phyloP scores from a whole-genome alignment of 1,140 invertebrate species.

The Chymomyza costata region DNA sequence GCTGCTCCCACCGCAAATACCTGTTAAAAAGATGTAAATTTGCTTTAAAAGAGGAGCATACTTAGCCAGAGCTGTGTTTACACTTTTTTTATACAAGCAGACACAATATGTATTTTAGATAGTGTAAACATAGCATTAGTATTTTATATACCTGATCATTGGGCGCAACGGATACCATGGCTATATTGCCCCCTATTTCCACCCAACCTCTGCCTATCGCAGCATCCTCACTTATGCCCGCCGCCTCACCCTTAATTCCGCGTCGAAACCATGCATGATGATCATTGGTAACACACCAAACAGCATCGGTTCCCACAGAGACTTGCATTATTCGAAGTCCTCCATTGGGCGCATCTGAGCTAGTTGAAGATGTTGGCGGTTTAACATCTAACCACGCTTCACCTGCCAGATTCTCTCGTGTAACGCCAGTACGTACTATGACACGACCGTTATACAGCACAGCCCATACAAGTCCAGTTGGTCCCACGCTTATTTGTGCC shows the following conservation, averaged over 20 bases:
- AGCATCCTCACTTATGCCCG: slow-evolving; percentile 82
- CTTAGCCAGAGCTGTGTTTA: too few species aligned
- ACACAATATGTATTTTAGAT: too few species aligned
- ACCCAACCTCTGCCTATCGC: slow-evolving; percentile 87
- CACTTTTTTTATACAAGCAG: too few species aligned
- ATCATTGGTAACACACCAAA: slow-evolving; percentile 91
- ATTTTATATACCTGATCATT: slow-evolving; percentile 88
- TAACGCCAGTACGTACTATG: slow-evolving; percentile 86
- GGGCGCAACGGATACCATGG: slow-evolving; percentile 86
- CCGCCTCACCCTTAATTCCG: slow-evolving; percentile 84
- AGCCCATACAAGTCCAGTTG: slow-evolving; percentile 90
- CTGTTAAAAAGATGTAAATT: slow-evolving; percentile 24
- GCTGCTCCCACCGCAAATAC: slow-evolving; percentile 81
- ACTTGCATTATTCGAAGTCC: slow-evolving; percentile 84
- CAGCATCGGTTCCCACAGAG: slow-evolving; percentile 88
- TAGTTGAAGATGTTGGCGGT: slow-evolving; percentile 77
- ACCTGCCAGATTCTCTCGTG: slow-evolving; percentile 83
- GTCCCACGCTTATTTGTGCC: slow-evolving; percentile 87
- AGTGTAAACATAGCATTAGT: slow-evolving; percentile 74
- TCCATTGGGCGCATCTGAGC: slow-evolving; percentile 49
- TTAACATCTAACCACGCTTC: slow-evolving; percentile 89
- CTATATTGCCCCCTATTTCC: slow-evolving; percentile 90
- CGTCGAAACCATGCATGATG: slow-evolving; percentile 92
- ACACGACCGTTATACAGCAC: slow-evolving; percentile 87
- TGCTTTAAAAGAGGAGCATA: too few species aligned